Evolutionary conservation across 1,140 invertebrate species (phyloP), one percentile per base, ranked within the genome.

Genomic region (Vanessa atalanta): DNA sequence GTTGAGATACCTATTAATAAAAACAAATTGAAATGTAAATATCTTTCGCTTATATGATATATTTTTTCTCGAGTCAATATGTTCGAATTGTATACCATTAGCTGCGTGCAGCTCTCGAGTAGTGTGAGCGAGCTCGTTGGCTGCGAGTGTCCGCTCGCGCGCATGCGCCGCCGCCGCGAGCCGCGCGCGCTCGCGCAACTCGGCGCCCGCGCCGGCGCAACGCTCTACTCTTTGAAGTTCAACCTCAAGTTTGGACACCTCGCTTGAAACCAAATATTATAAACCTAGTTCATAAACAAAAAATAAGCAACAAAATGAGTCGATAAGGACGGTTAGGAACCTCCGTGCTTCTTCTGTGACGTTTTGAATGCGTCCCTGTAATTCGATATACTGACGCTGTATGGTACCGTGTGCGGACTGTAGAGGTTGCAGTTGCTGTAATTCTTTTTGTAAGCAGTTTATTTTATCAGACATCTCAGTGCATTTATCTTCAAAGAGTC

Each of bases 141-240:
- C 76, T 0, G 86, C 77, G 7, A 89, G 79, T 1, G 84, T 80
- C 0, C 84, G 72, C 31, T 92, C 90, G 12, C 89, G 83, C 16
- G 84, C 85, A 53, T 90, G 85, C 43, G 88, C 89, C 8, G 85
- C 85, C 9, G 87, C 88, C 13, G 90, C 90, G 11, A 92, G 70
- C 1, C 90, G 83, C 8, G 89, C 90, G 5, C 90, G 83, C 55
- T 88, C 84, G 0, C 90, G 79, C 13, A 92, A 67, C 72, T 92
- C 89, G 2, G 82, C 69, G 7, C 90, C 90, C 12, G 81, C 88
- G 55, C 83, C 75, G 0, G 88, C 89, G 61, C 88, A 86, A 14
- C 78, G 48, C 64, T 91, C 90, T 16, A 92, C 87, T 69, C 88
- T 70, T 9, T 88, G 81, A 0, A 92, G 66, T 50, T 92, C 90